These are phyloP conservation scores for Porites lobata DNA, from an alignment of 92 coral and sea anemone genomes.

Conservation along the genomic window DNA sequence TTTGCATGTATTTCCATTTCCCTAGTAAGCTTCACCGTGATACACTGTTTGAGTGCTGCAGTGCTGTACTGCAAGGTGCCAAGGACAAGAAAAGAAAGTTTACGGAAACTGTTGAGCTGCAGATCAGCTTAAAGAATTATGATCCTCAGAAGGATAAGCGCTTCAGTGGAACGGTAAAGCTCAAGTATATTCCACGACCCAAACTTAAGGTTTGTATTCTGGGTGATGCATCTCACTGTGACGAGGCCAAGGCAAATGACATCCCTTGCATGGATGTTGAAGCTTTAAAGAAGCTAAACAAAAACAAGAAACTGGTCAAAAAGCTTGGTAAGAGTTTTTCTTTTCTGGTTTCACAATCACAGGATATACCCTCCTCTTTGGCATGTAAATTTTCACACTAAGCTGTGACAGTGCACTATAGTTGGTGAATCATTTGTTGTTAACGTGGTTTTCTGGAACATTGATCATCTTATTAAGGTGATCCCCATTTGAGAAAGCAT, in stretches of 20 bases:
- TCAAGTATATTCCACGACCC: constrained; percentile 92
- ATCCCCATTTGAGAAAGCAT: too few species aligned
- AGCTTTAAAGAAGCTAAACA: constrained; percentile 94
- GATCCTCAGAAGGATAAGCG: constrained; percentile 99
- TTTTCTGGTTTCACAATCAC: not conserved
- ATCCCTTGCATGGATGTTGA: constrained; percentile 99
- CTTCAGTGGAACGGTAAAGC: constrained; percentile 99
- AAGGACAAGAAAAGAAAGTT: constrained; percentile 97
- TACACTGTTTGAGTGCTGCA: constrained; percentile 85
- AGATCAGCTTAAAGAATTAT: constrained; percentile 96
- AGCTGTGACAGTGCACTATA: too few species aligned
- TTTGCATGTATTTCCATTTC: not conserved
- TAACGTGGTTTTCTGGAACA: too few species aligned
- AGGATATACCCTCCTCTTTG: not conserved
- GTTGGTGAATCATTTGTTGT: too few species aligned
- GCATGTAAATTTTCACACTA: not conserved
- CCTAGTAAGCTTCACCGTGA: constrained; percentile 92
- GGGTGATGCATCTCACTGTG: constrained; percentile 99
- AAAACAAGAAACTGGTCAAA: constrained; percentile 99
- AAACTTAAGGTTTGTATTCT: constrained; percentile 96
- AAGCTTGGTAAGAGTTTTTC: constrained; percentile 84
- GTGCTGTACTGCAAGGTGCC: constrained; percentile 92
- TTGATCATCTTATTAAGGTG: too few species aligned
- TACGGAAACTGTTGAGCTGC: constrained; percentile 95
- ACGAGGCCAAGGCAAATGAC: constrained; percentile 96